Conservation (phyloP, 2,113 vertebrate genomes). For the Carassius auratus region DNA sequence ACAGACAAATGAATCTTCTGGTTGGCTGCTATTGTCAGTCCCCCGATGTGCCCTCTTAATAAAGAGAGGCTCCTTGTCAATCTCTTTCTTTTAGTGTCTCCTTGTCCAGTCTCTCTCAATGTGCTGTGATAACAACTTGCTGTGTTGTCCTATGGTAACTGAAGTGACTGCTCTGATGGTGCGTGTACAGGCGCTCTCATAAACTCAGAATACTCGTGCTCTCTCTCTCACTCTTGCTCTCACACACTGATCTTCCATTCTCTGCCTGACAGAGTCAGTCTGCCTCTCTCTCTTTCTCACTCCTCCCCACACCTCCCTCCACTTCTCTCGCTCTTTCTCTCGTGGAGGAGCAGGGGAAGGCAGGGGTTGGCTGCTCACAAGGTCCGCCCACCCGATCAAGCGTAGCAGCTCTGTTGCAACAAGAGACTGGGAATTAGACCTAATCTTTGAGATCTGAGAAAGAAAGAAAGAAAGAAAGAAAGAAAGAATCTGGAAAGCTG, state of each 20-base stretch:
- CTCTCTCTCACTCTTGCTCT: slow-evolving; percentile 36
- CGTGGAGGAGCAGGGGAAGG: slow-evolving; percentile 66
- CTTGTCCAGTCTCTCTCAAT: neutral
- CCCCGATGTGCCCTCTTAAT: slow-evolving; percentile 34
- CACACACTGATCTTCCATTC: slow-evolving; percentile 72
- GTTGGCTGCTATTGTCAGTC: slow-evolving; percentile 48
- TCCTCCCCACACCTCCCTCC: slow-evolving; percentile 59
- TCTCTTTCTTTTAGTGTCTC: slow-evolving; percentile 37
- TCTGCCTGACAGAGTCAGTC: slow-evolving; percentile 63
- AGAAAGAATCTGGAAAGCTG: too few species aligned
- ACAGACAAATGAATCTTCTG: slow-evolving; percentile 45
- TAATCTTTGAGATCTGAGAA: slow-evolving; percentile 64
- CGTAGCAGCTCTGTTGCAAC: slow-evolving; percentile 27
- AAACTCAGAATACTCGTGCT: slow-evolving; percentile 57
- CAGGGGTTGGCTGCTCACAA: slow-evolving; percentile 55
- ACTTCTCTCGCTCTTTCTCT: slow-evolving; percentile 60
- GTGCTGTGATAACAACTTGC: slow-evolving; percentile 50
- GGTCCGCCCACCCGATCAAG: slow-evolving; percentile 68
- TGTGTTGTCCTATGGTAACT: slow-evolving; percentile 15
- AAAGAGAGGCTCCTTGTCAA: slow-evolving; percentile 5
- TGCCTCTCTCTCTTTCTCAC: slow-evolving; percentile 56
- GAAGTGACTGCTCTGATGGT: slow-evolving; percentile 67
- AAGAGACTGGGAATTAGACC: slow-evolving; percentile 62
- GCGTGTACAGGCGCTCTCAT: slow-evolving; percentile 59
- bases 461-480: neutral